phyloP scores from a whole-genome alignment of 2,113 vertebrate species.

The Spermophilus dauricus region DNA sequence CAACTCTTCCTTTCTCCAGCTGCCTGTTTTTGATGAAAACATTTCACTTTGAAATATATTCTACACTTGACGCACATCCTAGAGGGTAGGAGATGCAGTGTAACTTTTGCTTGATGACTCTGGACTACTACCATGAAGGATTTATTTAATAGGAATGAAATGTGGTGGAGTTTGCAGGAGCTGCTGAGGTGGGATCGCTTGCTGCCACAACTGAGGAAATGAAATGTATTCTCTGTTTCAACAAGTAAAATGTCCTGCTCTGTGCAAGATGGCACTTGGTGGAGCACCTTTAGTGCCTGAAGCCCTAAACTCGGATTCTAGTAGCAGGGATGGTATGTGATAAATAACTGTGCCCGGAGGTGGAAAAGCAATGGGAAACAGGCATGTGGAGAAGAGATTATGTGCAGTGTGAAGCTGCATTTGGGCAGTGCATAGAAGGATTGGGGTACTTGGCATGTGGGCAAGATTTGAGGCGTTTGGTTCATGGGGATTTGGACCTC shows the following conservation, averaged over 20 bases:
- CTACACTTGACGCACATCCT: background rate
- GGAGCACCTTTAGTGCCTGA: no score
- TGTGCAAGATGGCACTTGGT: background rate
- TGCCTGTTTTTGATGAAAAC: background rate
- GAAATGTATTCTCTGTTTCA: background rate
- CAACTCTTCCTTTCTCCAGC: background rate
- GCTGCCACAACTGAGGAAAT: background rate
- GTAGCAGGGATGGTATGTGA: background rate
- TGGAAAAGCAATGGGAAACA: background rate
- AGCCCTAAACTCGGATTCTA: background rate
- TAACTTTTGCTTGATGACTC: conserved; percentile 25
- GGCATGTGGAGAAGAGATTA: accelerated
- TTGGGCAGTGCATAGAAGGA: no score
- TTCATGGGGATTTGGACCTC: background rate
- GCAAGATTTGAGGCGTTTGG: background rate
- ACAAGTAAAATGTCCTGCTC: background rate
- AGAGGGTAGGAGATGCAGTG: background rate
- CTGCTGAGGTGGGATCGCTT: background rate
- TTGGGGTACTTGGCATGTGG: background rate
- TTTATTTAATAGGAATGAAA: background rate
- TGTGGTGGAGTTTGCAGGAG: background rate
- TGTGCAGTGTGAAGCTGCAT: background rate
- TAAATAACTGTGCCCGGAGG: background rate
- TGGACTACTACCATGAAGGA: background rate
- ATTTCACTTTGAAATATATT: background rate